Evolutionary conservation across 2,113 vertebrate genomes (phyloP).

Genomic region (Oreamnos americanus): DNA sequence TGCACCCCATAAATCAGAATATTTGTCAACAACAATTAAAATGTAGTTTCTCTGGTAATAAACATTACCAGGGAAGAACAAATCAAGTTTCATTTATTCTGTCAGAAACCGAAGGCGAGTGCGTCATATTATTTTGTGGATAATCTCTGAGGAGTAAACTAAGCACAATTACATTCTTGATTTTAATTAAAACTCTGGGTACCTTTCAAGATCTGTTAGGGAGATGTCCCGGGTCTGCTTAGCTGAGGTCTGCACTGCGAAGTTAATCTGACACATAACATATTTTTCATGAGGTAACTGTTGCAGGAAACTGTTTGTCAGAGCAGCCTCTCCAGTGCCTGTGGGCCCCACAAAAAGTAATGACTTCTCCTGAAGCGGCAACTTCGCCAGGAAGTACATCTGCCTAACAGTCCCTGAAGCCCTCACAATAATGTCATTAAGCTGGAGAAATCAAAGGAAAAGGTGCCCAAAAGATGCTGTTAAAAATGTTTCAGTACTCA

Average conservation of each 20-base stretch:
- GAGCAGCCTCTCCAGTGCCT: slow-evolving; percentile 81
- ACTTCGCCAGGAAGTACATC: slow-evolving; percentile 81
- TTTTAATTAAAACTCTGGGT: slow-evolving; percentile 88
- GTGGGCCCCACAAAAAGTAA: slow-evolving; percentile 85
- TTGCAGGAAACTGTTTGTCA: slow-evolving; percentile 82
- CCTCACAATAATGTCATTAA: slow-evolving; percentile 83
- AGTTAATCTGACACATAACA: slow-evolving; percentile 85
- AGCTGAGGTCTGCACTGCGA: slow-evolving; percentile 79
- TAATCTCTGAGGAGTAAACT: slow-evolving; percentile 79
- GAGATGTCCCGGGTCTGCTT: slow-evolving; percentile 82
- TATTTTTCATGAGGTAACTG: slow-evolving; percentile 87
- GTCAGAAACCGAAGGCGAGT: slow-evolving; percentile 78
- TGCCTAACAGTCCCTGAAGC: slow-evolving; percentile 81
- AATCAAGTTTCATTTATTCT: slow-evolving; percentile 85
- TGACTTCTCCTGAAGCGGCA: slow-evolving; percentile 85
- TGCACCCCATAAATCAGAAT: slow-evolving; percentile 79
- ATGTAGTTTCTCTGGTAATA: slow-evolving; percentile 76
- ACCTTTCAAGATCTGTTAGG: slow-evolving; percentile 84
- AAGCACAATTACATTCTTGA: slow-evolving; percentile 82
- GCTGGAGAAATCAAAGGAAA: slow-evolving; percentile 78
- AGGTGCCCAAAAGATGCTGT: slow-evolving; percentile 74
- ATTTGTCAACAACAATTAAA: slow-evolving; percentile 84
- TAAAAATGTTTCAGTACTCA: slow-evolving; percentile 82
- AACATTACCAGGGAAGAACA: slow-evolving; percentile 78
- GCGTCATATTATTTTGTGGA: slow-evolving; percentile 79